Evolutionary conservation across 2,113 vertebrate species (phyloP).

Genomic region (Pantherophis guttatus): DNA sequence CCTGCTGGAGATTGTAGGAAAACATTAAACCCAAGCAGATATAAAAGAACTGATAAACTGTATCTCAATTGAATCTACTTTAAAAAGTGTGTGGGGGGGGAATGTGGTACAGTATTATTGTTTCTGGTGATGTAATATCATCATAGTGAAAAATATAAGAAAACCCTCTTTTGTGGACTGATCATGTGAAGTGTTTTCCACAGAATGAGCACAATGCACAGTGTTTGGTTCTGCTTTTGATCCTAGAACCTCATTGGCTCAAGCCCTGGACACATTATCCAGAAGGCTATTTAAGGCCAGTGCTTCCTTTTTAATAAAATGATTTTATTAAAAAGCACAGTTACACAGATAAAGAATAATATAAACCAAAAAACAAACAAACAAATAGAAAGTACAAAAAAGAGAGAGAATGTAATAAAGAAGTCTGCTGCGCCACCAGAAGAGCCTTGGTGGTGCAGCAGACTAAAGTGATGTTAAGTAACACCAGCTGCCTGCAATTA

Average conservation of each 20-base stretch:
- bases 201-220: not conserved
- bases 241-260: not conserved
- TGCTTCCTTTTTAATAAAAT: not conserved
- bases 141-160: not conserved
- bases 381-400: not conserved
- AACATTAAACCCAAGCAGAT: not conserved
- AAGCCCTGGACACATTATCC: not conserved
- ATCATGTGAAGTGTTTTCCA: not conserved
- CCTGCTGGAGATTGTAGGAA: not conserved
- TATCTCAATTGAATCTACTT: not conserved
- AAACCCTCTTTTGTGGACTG: not conserved
- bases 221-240: not conserved
- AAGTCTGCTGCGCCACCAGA: not conserved
- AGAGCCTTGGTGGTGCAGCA: too few relatives aligned
- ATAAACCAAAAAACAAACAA: not conserved
- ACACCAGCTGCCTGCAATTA: too few relatives aligned
- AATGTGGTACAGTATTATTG: not conserved
- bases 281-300: not conserved
- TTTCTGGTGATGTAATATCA: not conserved
- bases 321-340: not conserved
- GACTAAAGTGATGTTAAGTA: too few relatives aligned
- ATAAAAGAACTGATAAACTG: not conserved
- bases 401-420: not conserved
- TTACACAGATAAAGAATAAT: not conserved
- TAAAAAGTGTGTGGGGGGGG: not conserved